These are phyloP conservation scores for Lacanobia wlatinum DNA, from an alignment of 2,888 invertebrate genomes.

Conservation along the genomic window DNA sequence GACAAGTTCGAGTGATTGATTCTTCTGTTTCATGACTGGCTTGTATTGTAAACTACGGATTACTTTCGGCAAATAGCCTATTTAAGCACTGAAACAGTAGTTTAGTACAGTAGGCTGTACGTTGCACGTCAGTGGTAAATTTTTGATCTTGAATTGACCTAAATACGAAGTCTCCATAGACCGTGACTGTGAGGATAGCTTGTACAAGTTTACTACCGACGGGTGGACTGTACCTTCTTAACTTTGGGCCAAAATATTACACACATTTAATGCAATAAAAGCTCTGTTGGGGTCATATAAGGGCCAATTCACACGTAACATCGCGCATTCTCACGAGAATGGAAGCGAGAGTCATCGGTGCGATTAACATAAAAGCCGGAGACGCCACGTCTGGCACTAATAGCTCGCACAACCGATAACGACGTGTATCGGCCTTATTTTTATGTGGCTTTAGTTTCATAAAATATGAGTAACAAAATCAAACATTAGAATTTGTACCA, in stretches of 20 bases:
- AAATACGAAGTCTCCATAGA: too few relatives aligned
- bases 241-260: not conserved
- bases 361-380: conserved; percentile 50
- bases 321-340: conserved; percentile 17
- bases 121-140: not conserved
- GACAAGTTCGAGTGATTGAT: not conserved
- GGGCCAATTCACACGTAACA: conserved; percentile 16
- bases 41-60: not conserved
- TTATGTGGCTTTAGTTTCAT: not conserved
- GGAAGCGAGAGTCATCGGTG: conserved; percentile 30
- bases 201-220: not conserved
- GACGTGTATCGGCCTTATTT: conserved; percentile 38
- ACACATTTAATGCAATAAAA: conserved; percentile 1
- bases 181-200: not conserved
- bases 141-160: not conserved
- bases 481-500: not conserved
- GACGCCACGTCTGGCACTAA: conserved; percentile 40
- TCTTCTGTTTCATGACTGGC: not conserved
- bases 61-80: not conserved
- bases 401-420: conserved; percentile 36
- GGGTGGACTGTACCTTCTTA: not conserved
- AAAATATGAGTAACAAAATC: not conserved
- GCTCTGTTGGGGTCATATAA: not conserved
- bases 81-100: not conserved
- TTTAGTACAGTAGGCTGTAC: not conserved